Evolutionary conservation across 2,113 vertebrate genomes (phyloP).

Genomic region (Toxotes jaculatrix): DNA sequence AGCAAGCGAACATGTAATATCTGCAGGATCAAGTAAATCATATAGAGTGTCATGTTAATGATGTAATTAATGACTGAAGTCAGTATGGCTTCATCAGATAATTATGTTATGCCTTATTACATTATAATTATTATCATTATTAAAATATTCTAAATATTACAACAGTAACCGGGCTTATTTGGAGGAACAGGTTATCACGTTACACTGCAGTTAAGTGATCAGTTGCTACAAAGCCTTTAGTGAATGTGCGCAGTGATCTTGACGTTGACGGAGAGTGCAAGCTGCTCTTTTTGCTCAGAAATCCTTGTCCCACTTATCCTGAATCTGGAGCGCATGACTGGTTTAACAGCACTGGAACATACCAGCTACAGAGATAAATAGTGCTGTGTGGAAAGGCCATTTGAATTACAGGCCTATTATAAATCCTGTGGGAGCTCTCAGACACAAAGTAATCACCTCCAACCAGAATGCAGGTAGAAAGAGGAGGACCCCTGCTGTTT

Average conservation of each 20-base stretch:
- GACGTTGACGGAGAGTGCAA: conserved; percentile 17
- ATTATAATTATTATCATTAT: background rate
- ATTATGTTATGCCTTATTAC: conserved; percentile 20
- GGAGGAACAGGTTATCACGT: conserved; percentile 26
- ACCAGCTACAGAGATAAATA: conserved; percentile 48
- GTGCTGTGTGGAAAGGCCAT: conserved; percentile 39
- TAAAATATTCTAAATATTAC: background rate
- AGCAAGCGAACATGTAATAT: background rate
- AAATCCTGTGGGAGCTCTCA: conserved; percentile 54
- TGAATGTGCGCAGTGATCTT: conserved; percentile 12
- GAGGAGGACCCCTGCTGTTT: conserved; percentile 73
- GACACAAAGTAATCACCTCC: conserved; percentile 43
- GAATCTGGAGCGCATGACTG: conserved; percentile 25
- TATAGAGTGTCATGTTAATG: background rate
- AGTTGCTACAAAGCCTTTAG: conserved; percentile 13
- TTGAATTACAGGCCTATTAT: conserved; percentile 61
- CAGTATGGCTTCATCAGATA: conserved; percentile 19
- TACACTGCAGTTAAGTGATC: background rate
- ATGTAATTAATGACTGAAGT: conserved; percentile 3
- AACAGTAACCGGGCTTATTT: conserved; percentile 38
- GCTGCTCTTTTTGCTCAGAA: conserved; percentile 17
- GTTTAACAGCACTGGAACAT: conserved; percentile 22
- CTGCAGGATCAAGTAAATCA: background rate
- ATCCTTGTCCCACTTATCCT: conserved; percentile 21
- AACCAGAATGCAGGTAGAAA: background rate